phyloP scores from a whole-genome alignment of 2,888 invertebrate species.

The Nebria salina region DNA sequence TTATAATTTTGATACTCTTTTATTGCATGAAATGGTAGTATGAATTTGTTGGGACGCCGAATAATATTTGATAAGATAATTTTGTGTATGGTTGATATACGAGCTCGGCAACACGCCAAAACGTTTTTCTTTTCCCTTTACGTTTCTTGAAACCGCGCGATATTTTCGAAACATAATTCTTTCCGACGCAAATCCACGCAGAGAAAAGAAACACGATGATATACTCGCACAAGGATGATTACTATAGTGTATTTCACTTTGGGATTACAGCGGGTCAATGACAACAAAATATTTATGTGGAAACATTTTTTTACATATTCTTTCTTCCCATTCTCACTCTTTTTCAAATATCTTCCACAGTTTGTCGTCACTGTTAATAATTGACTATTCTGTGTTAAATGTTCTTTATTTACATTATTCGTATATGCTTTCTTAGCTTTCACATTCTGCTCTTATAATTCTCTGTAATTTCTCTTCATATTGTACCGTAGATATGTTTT shows the following conservation, averaged over 20 bases:
- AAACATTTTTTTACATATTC: too few relatives aligned
- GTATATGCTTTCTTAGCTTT: too few relatives aligned
- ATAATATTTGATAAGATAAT: constrained; percentile 29
- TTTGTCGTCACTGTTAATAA: too few relatives aligned
- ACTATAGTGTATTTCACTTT: neutral
- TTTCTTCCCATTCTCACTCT: too few relatives aligned
- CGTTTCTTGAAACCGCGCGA: constrained; percentile 34
- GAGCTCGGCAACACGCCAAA: constrained; percentile 30
- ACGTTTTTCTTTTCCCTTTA: constrained; percentile 30
- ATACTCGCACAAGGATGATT: neutral
- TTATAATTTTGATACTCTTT: constrained; percentile 9
- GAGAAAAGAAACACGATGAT: constrained; percentile 27
- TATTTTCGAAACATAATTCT: constrained; percentile 39
- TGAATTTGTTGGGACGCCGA: neutral
- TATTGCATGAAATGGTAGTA: neutral
- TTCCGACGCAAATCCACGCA: constrained; percentile 30
- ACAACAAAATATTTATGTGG: too few relatives aligned
- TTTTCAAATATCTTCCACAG: too few relatives aligned
- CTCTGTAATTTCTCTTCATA: too few relatives aligned
- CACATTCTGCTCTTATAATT: too few relatives aligned
- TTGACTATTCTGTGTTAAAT: too few relatives aligned
- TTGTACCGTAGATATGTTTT: too few relatives aligned
- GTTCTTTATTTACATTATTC: too few relatives aligned
- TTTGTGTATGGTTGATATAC: neutral
- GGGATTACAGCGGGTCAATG: neutral